A percentile compares a stretch with the other conserved stretches of the same genome.
Conservation (phyloP, 2,888 invertebrate species). For the Meloe dianella region DNA sequence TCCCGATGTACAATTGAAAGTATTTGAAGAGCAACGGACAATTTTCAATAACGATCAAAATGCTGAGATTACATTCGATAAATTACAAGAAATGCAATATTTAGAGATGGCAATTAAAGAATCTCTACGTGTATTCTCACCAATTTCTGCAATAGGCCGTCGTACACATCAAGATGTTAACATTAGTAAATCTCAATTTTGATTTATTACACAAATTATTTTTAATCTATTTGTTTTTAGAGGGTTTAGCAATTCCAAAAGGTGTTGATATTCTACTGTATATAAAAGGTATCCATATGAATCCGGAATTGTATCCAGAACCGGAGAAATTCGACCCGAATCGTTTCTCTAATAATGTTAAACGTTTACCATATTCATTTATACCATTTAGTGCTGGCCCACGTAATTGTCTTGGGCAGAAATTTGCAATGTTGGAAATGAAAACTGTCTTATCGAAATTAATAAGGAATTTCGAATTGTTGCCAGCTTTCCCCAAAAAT, state of each 20-base stretch:
- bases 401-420: constrained; percentile 9
- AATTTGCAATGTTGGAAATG: constrained; percentile 1
- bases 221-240: neutral
- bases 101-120: neutral
- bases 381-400: constrained; percentile 2
- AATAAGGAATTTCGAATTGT: constrained; percentile 11
- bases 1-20: neutral
- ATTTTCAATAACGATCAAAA: neutral
- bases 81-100: neutral
- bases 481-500: constrained; percentile 15
- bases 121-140: neutral
- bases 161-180: neutral
- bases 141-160: neutral
- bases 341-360: neutral
- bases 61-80: neutral
- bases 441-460: neutral
- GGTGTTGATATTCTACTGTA: neutral
- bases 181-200: neutral
- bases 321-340: neutral
- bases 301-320: neutral
- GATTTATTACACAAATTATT: neutral
- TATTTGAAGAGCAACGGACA: neutral
- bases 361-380: constrained; percentile 17
- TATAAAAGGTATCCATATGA: constrained; percentile 19
- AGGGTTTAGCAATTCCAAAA: neutral